These are phyloP conservation scores for Chromobotia macracanthus DNA, from an alignment of 2,797 vertebrate genomes.

Conservation along the genomic window DNA sequence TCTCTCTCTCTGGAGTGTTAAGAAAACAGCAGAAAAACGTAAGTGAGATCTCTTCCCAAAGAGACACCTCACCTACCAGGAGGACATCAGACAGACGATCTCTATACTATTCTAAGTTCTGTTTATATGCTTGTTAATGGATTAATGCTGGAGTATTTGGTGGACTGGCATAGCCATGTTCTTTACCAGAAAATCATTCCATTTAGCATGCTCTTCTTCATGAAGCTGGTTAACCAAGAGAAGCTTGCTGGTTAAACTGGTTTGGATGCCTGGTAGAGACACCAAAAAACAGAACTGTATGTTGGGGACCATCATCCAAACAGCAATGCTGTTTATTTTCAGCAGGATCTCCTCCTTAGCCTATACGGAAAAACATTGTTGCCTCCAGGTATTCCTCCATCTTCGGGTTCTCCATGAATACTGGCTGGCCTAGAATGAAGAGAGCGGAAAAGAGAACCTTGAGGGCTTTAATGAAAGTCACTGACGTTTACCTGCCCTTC, in stretches of 20 bases:
- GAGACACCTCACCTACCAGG: neutral
- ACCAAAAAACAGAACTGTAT: neutral
- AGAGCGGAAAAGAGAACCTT: neutral
- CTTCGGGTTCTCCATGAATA: neutral
- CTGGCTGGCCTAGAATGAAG: too few species aligned
- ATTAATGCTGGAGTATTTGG: neutral
- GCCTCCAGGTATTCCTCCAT: neutral
- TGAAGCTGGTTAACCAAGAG: too few species aligned
- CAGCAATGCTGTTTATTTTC: too few species aligned
- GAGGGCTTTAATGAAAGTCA: neutral
- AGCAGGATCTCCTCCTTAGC: neutral
- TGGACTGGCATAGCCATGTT: too few species aligned
- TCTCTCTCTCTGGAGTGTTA: neutral
- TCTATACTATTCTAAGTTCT: neutral
- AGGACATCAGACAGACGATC: neutral
- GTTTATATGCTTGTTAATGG: neutral
- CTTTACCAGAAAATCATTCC: too few species aligned
- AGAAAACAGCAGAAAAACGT: neutral
- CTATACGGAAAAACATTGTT: neutral
- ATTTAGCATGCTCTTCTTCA: too few species aligned
- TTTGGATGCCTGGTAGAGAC: neutral
- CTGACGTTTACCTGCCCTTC: constrained; percentile 2
- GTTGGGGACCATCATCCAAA: neutral
- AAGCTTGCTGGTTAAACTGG: too few species aligned
- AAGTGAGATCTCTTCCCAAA: constrained; percentile 9